Base-by-base conservation (phyloP, 92 coral and sea anemone genomes). In the Zoanthus solanderi region DNA sequence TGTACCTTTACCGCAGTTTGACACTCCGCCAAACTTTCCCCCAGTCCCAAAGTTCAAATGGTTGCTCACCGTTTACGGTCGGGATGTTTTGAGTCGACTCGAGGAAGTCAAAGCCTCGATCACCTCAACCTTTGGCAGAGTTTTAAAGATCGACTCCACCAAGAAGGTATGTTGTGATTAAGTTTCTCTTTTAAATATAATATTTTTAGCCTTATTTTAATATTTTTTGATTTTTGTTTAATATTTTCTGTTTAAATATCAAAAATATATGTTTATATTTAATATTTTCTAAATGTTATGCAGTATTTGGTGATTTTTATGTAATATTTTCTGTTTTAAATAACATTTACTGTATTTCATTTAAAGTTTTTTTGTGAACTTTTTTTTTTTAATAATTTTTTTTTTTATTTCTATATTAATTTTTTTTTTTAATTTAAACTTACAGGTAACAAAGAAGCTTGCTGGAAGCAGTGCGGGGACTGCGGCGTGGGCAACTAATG, bases 21-120 rank as follows among this genome's bases (percentile, higher is more conserved):
- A 78, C 60, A 75, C 65, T 61, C 90, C 90, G 67, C 90, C 90
- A 57, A 32, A 12, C 71, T 56, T 53, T 50, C 58, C 85, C 4
- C 85, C 90, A 47, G 90, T 87, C 30, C 90, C 90, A 17, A 87
- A 78, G 76, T 83, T 72, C 30, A 23, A 47, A 57, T 87, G 78
- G 90, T 84, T 87, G 7, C 57, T 77, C n/a, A 78, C 72, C 17
- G 90, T 83, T 16, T 87, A 67, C 85, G 66, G 90, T 61, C 48
- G 73, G 60, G 89, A 86, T 76, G 89, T 86, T 16, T 32, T 86
- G 84, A 29, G 65, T 28, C 58, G 84, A 42, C 10, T 86, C 0
- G 84, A 63, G 32, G 84, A 76, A 50, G 89, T 87, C 8, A 87
- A 87, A 72, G 85, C 90, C 45, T 75, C 81, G 16, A 63, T 78